These are phyloP conservation scores for Drosophila ohnishii DNA, from an alignment of 1,140 invertebrate genomes.

Conservation along the genomic window DNA sequence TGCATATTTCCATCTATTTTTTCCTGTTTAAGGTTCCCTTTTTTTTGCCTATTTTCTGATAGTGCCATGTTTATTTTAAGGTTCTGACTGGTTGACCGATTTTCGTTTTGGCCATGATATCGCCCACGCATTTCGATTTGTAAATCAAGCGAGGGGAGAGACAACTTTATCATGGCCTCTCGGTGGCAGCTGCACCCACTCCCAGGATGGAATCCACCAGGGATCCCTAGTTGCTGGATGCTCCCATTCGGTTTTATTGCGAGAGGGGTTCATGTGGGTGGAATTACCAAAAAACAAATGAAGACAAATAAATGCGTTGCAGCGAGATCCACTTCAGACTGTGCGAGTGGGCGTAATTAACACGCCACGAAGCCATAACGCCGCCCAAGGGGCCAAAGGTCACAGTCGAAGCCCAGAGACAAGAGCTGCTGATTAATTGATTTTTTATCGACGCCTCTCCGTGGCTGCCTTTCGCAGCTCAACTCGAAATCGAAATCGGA, in stretches of 20 bases:
- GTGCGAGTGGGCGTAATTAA: slow-evolving; percentile 34
- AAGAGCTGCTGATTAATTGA: slow-evolving; percentile 67
- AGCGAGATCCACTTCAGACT: slow-evolving; percentile 17
- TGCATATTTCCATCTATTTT: neutral
- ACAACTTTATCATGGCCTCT: slow-evolving; percentile 57
- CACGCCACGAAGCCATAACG: slow-evolving; percentile 57
- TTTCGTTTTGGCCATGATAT: slow-evolving; percentile 14
- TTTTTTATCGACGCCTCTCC: slow-evolving; percentile 55
- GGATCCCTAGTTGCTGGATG: slow-evolving; percentile 27
- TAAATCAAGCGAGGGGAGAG: slow-evolving; percentile 56
- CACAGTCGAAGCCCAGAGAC: slow-evolving; percentile 21
- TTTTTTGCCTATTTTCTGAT: neutral
- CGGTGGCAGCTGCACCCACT: slow-evolving; percentile 62
- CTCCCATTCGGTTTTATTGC: slow-evolving; percentile 41
- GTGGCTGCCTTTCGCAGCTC: slow-evolving; percentile 8
- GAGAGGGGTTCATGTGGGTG: slow-evolving; percentile 1
- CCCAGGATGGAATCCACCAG: slow-evolving; percentile 38
- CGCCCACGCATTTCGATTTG: slow-evolving; percentile 26
- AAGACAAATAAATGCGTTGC: slow-evolving; percentile 17
- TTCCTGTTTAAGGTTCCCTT: neutral
- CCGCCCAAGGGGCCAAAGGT: slow-evolving; percentile 48
- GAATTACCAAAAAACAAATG: neutral
- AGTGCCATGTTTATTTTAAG: slow-evolving; percentile 6
- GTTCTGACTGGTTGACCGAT: neutral
- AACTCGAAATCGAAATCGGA: slow-evolving; percentile 2